Evolutionary conservation across 2,113 vertebrate species (phyloP).

Genomic region (Parus major): DNA sequence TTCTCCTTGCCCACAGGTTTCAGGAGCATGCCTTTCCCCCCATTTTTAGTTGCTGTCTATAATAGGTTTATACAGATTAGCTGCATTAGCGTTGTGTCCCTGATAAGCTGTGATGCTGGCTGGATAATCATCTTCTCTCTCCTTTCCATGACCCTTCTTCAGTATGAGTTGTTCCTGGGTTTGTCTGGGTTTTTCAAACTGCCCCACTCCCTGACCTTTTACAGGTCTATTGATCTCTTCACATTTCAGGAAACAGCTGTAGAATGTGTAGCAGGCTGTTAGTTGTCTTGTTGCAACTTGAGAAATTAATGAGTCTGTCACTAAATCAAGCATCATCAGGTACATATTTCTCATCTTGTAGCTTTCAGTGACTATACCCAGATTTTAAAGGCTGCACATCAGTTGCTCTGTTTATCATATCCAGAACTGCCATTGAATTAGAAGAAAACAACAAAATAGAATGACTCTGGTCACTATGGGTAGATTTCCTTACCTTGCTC

Average conservation of each 20-base stretch:
- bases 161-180: background rate
- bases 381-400: background rate
- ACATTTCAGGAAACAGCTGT: slow-evolving; percentile 15
- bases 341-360: slow-evolving; percentile 23
- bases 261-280: background rate
- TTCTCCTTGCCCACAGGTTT: background rate
- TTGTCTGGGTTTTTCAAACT: background rate
- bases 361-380: slow-evolving; percentile 30
- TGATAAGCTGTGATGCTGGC: background rate
- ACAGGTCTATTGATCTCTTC: background rate
- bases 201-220: background rate
- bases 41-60: background rate
- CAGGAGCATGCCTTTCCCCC: background rate
- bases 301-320: slow-evolving; percentile 41
- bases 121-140: background rate
- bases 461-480: background rate
- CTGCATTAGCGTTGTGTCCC: background rate
- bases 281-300: slow-evolving; percentile 16
- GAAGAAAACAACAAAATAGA: background rate
- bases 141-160: background rate
- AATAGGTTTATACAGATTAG: background rate
- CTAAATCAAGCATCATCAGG: slow-evolving; percentile 51
- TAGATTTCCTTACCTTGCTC: background rate
- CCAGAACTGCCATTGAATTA: background rate
- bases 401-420: background rate